Percentiles rank a stretch among this genome's conserved stretches.
These are phyloP conservation scores for Rhamphomyia laevipes DNA, from an alignment of 2,888 invertebrate species.

Conservation along the genomic window DNA sequence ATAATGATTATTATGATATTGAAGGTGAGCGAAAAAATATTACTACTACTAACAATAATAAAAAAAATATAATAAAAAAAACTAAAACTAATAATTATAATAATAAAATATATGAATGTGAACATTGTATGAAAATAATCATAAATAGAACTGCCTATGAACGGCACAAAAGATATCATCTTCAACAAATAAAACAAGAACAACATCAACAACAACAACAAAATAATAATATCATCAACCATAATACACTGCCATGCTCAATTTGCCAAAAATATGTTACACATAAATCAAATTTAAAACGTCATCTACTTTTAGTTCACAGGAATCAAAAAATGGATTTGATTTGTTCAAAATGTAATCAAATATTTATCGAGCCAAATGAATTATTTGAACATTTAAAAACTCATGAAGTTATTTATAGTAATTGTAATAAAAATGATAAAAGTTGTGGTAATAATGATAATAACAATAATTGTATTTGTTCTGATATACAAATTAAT, in stretches of 20 bases:
- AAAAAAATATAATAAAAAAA: no score
- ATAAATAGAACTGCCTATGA: neutral
- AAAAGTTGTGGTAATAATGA: no score
- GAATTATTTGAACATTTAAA: conserved; percentile 10
- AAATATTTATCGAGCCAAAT: conserved; percentile 6
- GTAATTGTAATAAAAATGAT: no score
- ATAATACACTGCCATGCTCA: conserved; percentile 8
- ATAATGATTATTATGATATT: no score
- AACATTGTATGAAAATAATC: conserved; percentile 7
- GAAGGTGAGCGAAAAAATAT: no score
- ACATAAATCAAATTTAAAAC: conserved; percentile 12
- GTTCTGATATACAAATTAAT: no score
- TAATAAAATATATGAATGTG: neutral
- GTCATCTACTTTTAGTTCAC: conserved; percentile 10
- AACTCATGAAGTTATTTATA: conserved; percentile 3
- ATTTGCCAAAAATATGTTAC: conserved; percentile 9
- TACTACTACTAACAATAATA: no score
- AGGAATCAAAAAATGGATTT: conserved; percentile 2
- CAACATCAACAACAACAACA: no score
- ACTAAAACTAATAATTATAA: neutral
- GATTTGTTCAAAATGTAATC: conserved; percentile 10
- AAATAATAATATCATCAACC: no score
- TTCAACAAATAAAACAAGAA: conserved; percentile 1
- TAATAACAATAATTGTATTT: no score
- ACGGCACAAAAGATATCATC: conserved; percentile 8